Base-by-base conservation (phyloP, 2,113 vertebrate genomes). In the Callionymus lyra region DNA sequence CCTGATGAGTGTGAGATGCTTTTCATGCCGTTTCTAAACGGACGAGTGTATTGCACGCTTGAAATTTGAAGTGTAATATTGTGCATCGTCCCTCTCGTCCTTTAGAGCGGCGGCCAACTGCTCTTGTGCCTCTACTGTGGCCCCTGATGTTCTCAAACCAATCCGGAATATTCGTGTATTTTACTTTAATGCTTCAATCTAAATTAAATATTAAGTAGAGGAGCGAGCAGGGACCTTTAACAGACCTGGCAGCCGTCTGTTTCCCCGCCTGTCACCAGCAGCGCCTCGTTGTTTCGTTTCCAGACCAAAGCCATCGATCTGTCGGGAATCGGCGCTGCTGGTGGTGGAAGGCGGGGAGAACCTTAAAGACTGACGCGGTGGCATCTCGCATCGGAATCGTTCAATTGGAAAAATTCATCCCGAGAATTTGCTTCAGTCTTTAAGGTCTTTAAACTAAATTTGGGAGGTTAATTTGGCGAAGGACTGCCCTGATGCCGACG, bases 161-260 rank as follows among this genome's bases (percentile, higher is more conserved):
- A 19, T 72, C 69, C 59, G 42, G 60, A 34, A 38, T 42, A 16
- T 36, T 70, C 34, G 31, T 56, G 12, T 16, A 44, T 34, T 19
- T n/a, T 42, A 56, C 50, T 41, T 19, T 27, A n/a, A n/a, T n/a
- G n/a, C n/a, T n/a, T 4, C 21, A 18, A 37, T 46, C 10, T 0
- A 59, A 52, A 59, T 50, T 31, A 31, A n/a, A n/a, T n/a, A 36
- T 49, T 41, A 56, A 61, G 31, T 42, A 47, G 62, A 34, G 35
- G 57, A 65, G 70, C 11, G 63, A 50, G 66, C 71, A 16, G 59
- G 68, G 76, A 62, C 72, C 56, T 6, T 16, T 2, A 10, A 2
- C 78, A 85, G 82, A 65, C 68, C 42, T 73, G 84, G 85, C 83
- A 85, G 85, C 82, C 54, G 76, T 63, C 81, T 82, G 73, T 61